Conservation (phyloP, 2,888 invertebrate species). For the Odontocerum albicorne region DNA sequence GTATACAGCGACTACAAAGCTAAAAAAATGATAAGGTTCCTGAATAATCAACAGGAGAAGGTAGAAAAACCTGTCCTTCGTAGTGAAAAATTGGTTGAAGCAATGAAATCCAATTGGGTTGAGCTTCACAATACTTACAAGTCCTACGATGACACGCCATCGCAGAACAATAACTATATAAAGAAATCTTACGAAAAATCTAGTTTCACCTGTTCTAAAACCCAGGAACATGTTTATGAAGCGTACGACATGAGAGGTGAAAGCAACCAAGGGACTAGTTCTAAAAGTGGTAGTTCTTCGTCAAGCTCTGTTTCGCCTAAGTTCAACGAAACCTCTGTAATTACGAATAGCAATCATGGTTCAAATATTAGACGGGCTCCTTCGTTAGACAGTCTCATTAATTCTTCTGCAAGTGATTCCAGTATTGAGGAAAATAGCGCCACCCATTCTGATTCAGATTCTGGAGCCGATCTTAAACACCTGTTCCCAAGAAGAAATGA, state of each 20-base stretch:
- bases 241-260: conserved; percentile 29
- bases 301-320: conserved; percentile 29
- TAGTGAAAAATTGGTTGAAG: conserved; percentile 51
- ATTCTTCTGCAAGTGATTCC: conserved; percentile 66
- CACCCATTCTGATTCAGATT: conserved; percentile 63
- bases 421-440: conserved; percentile 62
- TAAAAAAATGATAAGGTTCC: conserved; percentile 44
- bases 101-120: conserved; percentile 61
- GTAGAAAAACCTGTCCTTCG: conserved; percentile 46
- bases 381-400: conserved; percentile 69
- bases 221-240: conserved; percentile 35
- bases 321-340: conserved; percentile 35
- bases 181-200: conserved; percentile 24
- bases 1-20: conserved; percentile 44
- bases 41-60: conserved; percentile 47
- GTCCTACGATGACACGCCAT: conserved; percentile 46
- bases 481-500: conserved; percentile 37
- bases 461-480: conserved; percentile 65
- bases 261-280: conserved; percentile 17
- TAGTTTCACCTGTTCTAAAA: conserved; percentile 19
- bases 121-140: conserved; percentile 54
- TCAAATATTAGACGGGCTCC: conserved; percentile 48
- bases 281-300: conserved; percentile 28
- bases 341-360: conserved; percentile 14
- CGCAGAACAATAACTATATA: conserved; percentile 18